Conservation (phyloP, 2,113 vertebrate genomes). For the Euleptes europaea region DNA sequence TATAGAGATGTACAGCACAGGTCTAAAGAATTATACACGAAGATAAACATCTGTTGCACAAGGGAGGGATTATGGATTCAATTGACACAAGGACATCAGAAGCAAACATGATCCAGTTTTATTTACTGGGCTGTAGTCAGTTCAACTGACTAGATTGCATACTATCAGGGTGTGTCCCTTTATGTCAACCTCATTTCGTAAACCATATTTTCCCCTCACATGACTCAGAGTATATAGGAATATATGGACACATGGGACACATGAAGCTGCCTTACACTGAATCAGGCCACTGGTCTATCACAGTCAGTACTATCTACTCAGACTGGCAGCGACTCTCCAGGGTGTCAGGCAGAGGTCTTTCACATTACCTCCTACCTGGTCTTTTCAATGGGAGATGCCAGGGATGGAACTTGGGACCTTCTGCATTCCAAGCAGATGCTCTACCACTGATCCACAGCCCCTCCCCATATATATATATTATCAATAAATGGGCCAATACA, state of each 20-base stretch:
- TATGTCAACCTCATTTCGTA: background rate
- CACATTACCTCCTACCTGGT: too few species aligned
- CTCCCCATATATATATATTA: too few species aligned
- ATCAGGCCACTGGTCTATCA: too few species aligned
- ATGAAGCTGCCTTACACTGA: too few species aligned
- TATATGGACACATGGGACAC: too few species aligned
- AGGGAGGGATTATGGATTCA: background rate
- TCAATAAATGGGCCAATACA: background rate
- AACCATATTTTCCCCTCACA: background rate
- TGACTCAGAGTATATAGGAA: background rate
- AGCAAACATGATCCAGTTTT: background rate
- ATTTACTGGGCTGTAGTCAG: background rate
- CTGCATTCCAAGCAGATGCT: too few species aligned
- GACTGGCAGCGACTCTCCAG: too few species aligned
- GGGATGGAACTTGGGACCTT: too few species aligned
- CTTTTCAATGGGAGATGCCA: too few species aligned
- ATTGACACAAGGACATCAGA: background rate
- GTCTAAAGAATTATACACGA: background rate
- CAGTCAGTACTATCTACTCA: too few species aligned
- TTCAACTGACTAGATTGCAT: background rate
- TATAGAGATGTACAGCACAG: background rate
- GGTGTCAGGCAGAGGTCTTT: too few species aligned
- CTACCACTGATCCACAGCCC: too few species aligned
- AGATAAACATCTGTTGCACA: background rate
- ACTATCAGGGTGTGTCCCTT: background rate